Evolutionary conservation across 2,113 vertebrate genomes (phyloP).

Genomic region (Microtus ochrogaster): DNA sequence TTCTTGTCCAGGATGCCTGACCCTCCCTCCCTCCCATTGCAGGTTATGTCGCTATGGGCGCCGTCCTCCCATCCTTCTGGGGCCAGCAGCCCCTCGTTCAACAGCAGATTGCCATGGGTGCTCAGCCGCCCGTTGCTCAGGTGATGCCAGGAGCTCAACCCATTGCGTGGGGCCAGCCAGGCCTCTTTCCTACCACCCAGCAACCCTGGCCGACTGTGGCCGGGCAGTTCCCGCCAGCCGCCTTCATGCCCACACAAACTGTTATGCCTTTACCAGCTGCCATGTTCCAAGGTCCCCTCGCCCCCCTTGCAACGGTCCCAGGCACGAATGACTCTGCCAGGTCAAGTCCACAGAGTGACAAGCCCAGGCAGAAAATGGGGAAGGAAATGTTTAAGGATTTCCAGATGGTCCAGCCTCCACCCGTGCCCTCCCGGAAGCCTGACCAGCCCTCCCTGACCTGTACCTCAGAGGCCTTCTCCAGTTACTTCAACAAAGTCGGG

Average conservation of each 20-base stretch:
- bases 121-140: conserved; percentile 92
- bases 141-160: conserved; percentile 97
- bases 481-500: conserved; percentile 98
- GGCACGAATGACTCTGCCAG: conserved; percentile 91
- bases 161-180: conserved; percentile 96
- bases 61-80: conserved; percentile 97
- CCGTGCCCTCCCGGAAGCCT: conserved; percentile 93
- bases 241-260: conserved; percentile 98
- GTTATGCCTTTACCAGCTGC: conserved; percentile 97
- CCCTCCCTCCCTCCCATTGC: rapidly evolving
- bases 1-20: background rate
- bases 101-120: conserved; percentile 93
- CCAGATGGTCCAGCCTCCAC: conserved; percentile 96
- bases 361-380: conserved; percentile 92
- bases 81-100: conserved; percentile 97
- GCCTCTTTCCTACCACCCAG: conserved; percentile 96
- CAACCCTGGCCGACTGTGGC: conserved; percentile 98
- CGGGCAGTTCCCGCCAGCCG: conserved; percentile 95
- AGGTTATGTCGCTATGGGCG: conserved; percentile 99
- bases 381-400: conserved; percentile 99
- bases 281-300: conserved; percentile 95
- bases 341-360: conserved; percentile 94
- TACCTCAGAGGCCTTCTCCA: conserved; percentile 98
- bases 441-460: conserved; percentile 94
- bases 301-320: conserved; percentile 91